A percentile compares a stretch with the other conserved stretches of the same genome.
These are phyloP conservation scores for Stegodyphus dumicola DNA, from an alignment of 1,140 invertebrate genomes.

Conservation along the genomic window DNA sequence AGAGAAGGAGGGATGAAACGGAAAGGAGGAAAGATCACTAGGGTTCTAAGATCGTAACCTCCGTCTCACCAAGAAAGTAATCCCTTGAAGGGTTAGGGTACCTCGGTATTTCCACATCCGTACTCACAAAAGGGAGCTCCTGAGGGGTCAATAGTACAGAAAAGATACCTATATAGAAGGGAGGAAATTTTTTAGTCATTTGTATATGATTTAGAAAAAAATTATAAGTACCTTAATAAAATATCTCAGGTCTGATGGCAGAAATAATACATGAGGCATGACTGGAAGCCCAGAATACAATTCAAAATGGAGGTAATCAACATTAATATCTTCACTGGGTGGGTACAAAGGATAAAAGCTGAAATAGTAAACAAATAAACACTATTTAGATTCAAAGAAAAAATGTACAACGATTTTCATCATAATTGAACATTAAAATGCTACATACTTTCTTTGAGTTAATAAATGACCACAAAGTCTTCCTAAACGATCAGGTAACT, in stretches of 20 bases:
- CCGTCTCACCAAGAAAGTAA: too few relatives aligned
- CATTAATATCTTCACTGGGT: conserved; percentile 74
- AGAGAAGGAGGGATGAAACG: too few relatives aligned
- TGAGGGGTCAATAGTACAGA: too few relatives aligned
- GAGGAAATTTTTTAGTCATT: not conserved
- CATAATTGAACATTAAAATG: not conserved
- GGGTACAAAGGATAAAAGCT: conserved; percentile 85
- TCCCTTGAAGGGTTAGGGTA: too few relatives aligned
- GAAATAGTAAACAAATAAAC: conserved; percentile 8
- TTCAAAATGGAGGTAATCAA: conserved; percentile 79
- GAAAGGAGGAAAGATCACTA: too few relatives aligned
- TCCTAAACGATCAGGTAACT: conserved; percentile 74
- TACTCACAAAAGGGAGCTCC: too few relatives aligned
- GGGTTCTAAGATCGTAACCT: too few relatives aligned
- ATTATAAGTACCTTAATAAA: conserved; percentile 78
- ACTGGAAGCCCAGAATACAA: conserved; percentile 75
- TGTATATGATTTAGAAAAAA: not conserved
- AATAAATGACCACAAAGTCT: conserved; percentile 81
- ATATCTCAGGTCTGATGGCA: conserved; percentile 85
- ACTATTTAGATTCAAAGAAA: too few relatives aligned
- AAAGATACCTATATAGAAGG: not conserved
- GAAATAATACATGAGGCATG: conserved; percentile 83
- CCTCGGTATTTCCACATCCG: too few relatives aligned
- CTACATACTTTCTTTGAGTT: conserved; percentile 75
- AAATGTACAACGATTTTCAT: not conserved